Evolutionary conservation across 2,797 vertebrate species (phyloP).

Genomic region (Pteronotus mesoamericanus): DNA sequence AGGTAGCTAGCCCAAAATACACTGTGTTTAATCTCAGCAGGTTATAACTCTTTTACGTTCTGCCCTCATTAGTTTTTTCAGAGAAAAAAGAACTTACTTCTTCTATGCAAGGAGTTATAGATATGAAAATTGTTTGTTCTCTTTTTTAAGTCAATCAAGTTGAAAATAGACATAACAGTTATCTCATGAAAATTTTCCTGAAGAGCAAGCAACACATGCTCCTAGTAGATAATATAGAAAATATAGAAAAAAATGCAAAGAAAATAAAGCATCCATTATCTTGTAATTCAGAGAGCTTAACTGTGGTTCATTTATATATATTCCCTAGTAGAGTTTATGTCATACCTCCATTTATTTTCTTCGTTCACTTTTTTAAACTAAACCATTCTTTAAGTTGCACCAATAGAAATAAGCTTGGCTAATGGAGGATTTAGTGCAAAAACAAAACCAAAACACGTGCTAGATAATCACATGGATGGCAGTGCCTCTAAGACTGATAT

Average conservation of each 20-base stretch:
- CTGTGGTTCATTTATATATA: background rate
- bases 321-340: background rate
- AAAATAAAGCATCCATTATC: background rate
- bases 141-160: constrained; percentile 43
- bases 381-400: background rate
- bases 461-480: background rate
- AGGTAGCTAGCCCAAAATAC: background rate
- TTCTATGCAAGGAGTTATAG: background rate
- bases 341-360: background rate
- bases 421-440: background rate
- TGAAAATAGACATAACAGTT: constrained; percentile 45
- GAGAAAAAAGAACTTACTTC: constrained; percentile 24
- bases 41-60: background rate
- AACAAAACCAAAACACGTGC: background rate
- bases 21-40: constrained; percentile 16
- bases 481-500: background rate
- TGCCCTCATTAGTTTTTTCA: background rate
- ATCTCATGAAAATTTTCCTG: background rate
- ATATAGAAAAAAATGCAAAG: background rate
- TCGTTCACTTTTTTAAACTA: background rate
- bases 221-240: background rate
- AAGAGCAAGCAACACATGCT: background rate
- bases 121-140: background rate
- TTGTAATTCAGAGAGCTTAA: background rate
- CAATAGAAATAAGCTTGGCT: background rate